Evolutionary conservation across 2,113 vertebrate genomes (phyloP).

Genomic region (Azemiops feae): DNA sequence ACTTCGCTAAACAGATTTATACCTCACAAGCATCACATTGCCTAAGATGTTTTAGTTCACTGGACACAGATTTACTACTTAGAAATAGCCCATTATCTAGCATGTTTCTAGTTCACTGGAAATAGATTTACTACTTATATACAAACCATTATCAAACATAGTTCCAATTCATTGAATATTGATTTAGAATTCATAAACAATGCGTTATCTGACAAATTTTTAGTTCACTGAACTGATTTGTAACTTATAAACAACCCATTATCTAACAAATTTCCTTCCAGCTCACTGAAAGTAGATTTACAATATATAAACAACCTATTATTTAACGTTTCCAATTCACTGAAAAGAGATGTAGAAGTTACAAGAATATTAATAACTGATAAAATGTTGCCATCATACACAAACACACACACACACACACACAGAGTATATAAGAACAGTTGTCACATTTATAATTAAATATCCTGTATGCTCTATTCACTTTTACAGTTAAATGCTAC

Average conservation of each 20-base stretch:
- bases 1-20: constrained; percentile 71
- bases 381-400: constrained; percentile 22
- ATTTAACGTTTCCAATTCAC: constrained; percentile 66
- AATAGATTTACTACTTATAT: constrained; percentile 79
- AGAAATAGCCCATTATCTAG: constrained; percentile 71
- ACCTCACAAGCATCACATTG: constrained; percentile 65
- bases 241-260: constrained; percentile 69
- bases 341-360: constrained; percentile 55
- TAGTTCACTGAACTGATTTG: constrained; percentile 74
- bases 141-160: constrained; percentile 75
- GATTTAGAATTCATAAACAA: constrained; percentile 84
- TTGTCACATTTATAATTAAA: background rate
- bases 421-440: background rate
- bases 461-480: background rate
- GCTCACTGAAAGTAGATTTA: constrained; percentile 67
- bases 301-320: constrained; percentile 60
- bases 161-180: constrained; percentile 77
- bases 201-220: constrained; percentile 77
- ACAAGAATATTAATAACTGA: constrained; percentile 34
- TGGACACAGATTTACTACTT: constrained; percentile 75
- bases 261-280: constrained; percentile 66
- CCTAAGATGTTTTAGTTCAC: constrained; percentile 71
- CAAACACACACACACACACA: background rate
- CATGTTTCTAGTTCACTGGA: constrained; percentile 77
- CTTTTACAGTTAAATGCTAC: background rate